Evolutionary conservation across 2,797 vertebrate genomes (phyloP).

Genomic region (Potorous gilbertii): DNA sequence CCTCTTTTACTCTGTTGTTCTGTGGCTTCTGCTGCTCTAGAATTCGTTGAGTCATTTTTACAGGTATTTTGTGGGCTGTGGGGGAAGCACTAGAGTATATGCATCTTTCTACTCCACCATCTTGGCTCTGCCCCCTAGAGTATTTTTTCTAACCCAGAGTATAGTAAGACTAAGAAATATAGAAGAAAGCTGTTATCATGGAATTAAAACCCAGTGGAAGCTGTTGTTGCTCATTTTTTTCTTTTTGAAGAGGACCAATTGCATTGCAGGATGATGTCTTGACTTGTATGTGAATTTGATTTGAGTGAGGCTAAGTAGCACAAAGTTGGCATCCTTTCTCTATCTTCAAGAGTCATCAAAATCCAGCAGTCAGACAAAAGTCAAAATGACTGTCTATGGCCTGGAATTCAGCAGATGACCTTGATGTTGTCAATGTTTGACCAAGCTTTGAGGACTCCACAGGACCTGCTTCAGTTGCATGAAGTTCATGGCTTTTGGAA

Average conservation of each 20-base stretch:
- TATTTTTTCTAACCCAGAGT: neutral
- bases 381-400: neutral
- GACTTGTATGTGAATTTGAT: neutral
- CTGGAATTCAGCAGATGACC: neutral
- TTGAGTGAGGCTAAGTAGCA: neutral
- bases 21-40: too few species aligned
- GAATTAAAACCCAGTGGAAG: neutral
- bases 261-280: neutral
- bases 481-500: neutral
- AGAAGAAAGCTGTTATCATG: neutral
- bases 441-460: neutral
- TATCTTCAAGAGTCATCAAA: neutral
- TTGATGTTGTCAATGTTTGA: neutral
- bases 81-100: too few species aligned
- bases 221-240: neutral
- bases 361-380: neutral
- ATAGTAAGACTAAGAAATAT: neutral
- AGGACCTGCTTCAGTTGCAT: neutral
- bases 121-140: too few species aligned
- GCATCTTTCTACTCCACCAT: too few species aligned
- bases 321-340: too few species aligned
- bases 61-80: too few species aligned
- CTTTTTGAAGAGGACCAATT: neutral
- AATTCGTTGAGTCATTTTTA: too few species aligned
- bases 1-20: too few species aligned